phyloP scores from a whole-genome alignment of 2,888 invertebrate species.

The Trachelus troglodyta region DNA sequence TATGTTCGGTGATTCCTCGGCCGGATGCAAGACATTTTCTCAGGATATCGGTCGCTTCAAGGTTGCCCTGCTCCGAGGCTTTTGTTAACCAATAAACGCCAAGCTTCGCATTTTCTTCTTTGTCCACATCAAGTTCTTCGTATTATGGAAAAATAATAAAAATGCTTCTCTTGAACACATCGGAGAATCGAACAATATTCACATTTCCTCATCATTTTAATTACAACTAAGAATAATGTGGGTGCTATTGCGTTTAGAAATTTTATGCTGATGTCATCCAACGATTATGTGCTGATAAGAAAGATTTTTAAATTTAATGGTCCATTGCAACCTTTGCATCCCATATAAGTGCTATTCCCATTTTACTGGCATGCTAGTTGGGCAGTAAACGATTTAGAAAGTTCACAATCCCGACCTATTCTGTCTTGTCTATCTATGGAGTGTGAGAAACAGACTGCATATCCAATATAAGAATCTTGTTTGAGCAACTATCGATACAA shows the following conservation, averaged over 20 bases:
- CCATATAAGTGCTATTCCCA: background rate
- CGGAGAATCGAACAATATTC: too few species aligned
- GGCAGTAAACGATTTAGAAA: background rate
- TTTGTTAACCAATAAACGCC: slow-evolving; percentile 93
- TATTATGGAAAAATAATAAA: too few species aligned
- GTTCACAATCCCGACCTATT: background rate
- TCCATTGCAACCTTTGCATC: too few species aligned
- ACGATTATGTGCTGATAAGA: too few species aligned
- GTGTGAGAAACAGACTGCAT: background rate
- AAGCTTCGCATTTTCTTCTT: slow-evolving; percentile 81
- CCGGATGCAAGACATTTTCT: slow-evolving; percentile 79
- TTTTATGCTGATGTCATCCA: too few species aligned
- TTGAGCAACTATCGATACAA: background rate
- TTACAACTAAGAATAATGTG: too few species aligned
- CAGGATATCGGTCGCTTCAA: slow-evolving; percentile 85
- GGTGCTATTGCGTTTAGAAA: too few species aligned
- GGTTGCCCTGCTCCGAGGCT: slow-evolving; percentile 92
- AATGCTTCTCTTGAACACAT: too few species aligned
- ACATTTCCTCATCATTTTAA: too few species aligned
- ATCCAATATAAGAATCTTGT: background rate
- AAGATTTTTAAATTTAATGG: too few species aligned
- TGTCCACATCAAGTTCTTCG: slow-evolving; percentile 75
- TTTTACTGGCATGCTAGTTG: background rate
- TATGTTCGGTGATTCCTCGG: slow-evolving; percentile 79
- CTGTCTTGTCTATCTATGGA: background rate